phyloP scores from a whole-genome alignment of 2,113 vertebrate genomes.

The Micronycteris hirsuta region DNA sequence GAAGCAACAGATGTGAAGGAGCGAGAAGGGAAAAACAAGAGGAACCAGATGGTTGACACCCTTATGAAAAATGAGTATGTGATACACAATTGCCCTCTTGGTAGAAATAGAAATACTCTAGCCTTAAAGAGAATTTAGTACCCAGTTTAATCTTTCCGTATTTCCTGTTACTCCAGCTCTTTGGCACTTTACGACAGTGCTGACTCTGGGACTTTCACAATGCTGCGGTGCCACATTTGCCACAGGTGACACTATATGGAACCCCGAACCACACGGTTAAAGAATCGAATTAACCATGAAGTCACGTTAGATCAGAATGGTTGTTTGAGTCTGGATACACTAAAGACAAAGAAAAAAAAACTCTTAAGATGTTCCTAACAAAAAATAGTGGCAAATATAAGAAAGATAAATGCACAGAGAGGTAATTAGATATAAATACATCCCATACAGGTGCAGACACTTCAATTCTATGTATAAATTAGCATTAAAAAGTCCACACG shows the following conservation, averaged over 20 bases:
- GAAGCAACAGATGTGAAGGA: conserved; percentile 60
- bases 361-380: background rate
- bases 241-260: background rate
- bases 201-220: background rate
- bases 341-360: background rate
- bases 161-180: background rate
- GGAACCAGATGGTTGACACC: conserved; percentile 54
- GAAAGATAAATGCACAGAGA: background rate
- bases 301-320: background rate
- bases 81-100: background rate
- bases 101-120: conserved; percentile 6
- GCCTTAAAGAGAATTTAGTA: background rate
- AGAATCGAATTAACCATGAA: background rate
- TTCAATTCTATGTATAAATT: background rate
- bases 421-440: background rate
- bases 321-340: background rate
- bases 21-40: conserved; percentile 31
- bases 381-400: background rate
- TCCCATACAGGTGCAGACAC: background rate
- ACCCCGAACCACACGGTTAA: background rate
- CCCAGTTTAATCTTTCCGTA: background rate
- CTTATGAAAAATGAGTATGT: conserved; percentile 27
- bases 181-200: background rate
- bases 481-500: background rate
- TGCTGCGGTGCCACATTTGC: background rate